Evolutionary conservation across 2,797 vertebrate species (phyloP).

Genomic region (Darevskia nairensis): DNA sequence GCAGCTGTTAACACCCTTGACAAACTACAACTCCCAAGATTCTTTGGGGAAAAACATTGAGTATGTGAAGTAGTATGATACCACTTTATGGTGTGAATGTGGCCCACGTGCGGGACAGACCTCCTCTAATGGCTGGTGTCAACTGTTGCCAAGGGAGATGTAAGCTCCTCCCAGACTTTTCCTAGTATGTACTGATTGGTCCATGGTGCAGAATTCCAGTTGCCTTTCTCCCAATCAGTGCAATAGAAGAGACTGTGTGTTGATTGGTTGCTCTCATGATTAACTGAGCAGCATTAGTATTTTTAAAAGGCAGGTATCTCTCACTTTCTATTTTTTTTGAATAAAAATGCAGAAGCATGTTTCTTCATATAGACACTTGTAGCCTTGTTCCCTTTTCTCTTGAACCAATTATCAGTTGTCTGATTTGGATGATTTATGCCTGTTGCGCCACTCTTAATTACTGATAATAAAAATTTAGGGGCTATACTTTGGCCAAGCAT

Average conservation of each 20-base stretch:
- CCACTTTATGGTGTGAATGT: too few species aligned
- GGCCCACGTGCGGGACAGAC: neutral
- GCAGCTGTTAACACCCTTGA: too few species aligned
- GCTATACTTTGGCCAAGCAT: neutral
- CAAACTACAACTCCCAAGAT: too few species aligned
- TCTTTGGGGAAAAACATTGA: too few species aligned
- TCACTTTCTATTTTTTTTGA: neutral
- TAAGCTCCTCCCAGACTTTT: neutral
- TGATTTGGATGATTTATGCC: neutral
- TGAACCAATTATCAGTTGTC: neutral
- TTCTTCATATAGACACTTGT: too few species aligned
- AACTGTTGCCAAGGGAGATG: neutral
- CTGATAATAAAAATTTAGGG: neutral
- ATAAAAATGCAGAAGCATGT: neutral
- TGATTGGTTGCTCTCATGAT: neutral
- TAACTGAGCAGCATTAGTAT: neutral
- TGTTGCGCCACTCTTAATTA: neutral
- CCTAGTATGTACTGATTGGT: neutral
- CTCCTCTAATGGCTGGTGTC: too few species aligned
- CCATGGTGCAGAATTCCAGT: neutral
- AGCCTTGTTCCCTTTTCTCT: neutral
- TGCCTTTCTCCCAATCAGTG: neutral
- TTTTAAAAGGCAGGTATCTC: too few species aligned
- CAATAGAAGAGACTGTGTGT: neutral
- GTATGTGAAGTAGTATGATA: too few species aligned